These are phyloP conservation scores for Stegana nigrithorax DNA, from an alignment of 2,888 invertebrate genomes.

Conservation along the genomic window DNA sequence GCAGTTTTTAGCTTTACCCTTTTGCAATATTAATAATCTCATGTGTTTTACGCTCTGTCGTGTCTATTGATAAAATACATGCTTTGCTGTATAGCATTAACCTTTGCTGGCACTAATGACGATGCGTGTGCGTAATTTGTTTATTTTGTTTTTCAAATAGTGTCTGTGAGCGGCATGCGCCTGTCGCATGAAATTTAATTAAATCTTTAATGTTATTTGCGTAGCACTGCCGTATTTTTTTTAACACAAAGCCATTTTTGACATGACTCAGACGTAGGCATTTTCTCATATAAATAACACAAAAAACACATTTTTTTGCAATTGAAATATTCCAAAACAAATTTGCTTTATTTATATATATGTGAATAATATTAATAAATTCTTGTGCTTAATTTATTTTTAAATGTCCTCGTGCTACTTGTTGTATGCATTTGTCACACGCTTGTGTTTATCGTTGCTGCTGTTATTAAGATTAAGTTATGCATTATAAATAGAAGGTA, in stretches of 20 bases:
- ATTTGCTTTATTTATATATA: no score
- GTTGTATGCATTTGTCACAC: background rate
- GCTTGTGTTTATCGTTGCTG: background rate
- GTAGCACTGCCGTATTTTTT: background rate
- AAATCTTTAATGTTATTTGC: background rate
- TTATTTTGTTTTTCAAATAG: background rate
- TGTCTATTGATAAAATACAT: no score
- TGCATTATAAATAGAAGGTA: background rate
- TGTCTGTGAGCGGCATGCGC: background rate
- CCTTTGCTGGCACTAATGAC: no score
- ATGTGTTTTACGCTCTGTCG: no score
- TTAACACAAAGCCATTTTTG: background rate
- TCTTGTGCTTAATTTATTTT: constrained; percentile 4
- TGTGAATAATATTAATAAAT: background rate
- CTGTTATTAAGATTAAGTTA: background rate
- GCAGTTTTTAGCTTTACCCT: background rate
- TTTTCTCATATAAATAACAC: background rate
- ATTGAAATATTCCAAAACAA: background rate
- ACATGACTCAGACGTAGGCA: constrained; percentile 1
- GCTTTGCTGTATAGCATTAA: no score
- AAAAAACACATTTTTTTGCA: background rate
- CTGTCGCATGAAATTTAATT: background rate
- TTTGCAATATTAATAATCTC: background rate
- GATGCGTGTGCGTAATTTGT: background rate
- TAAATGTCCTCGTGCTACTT: constrained; percentile 11